These are phyloP conservation scores for Drosophila lacicola DNA, from an alignment of 2,888 invertebrate genomes.

Conservation along the genomic window DNA sequence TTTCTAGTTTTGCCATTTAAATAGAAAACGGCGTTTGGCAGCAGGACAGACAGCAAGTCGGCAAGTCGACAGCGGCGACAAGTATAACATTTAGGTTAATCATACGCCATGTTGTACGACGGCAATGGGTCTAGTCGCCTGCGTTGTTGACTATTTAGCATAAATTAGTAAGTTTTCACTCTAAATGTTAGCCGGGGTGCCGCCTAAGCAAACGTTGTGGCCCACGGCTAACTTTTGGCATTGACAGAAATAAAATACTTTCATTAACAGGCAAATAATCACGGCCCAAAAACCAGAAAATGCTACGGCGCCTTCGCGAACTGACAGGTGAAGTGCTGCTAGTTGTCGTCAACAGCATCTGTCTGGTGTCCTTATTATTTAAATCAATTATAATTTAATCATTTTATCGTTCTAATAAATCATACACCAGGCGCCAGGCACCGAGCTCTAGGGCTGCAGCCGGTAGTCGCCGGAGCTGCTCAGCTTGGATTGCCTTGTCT, in stretches of 20 bases:
- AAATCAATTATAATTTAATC: constrained; percentile 82
- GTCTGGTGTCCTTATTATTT: constrained; percentile 53
- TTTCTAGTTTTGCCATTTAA: constrained; percentile 72
- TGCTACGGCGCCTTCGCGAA: not conserved
- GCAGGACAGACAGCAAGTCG: constrained; percentile 28
- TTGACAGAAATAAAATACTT: constrained; percentile 49
- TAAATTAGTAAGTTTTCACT: constrained; percentile 75
- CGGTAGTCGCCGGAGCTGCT: constrained; percentile 11
- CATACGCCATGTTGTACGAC: constrained; percentile 66
- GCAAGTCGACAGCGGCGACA: constrained; percentile 40
- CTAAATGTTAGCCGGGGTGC: constrained; percentile 8
- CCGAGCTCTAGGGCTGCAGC: constrained; percentile 5
- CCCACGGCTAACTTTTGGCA: constrained; percentile 37
- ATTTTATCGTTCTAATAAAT: constrained; percentile 78
- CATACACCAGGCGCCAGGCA: constrained; percentile 53
- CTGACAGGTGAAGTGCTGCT: constrained; percentile 35
- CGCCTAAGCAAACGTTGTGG: constrained; percentile 23
- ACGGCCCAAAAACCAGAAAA: constrained; percentile 24
- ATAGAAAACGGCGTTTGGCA: constrained; percentile 57
- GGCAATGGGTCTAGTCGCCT: constrained; percentile 27
- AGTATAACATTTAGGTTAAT: constrained; percentile 70
- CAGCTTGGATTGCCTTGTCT: constrained; percentile 26
- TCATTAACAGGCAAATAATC: constrained; percentile 40
- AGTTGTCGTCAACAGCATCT: constrained; percentile 36
- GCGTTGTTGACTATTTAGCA: constrained; percentile 63